Conservation (phyloP, 2,888 invertebrate genomes). For the Cheilosia vernalis region DNA sequence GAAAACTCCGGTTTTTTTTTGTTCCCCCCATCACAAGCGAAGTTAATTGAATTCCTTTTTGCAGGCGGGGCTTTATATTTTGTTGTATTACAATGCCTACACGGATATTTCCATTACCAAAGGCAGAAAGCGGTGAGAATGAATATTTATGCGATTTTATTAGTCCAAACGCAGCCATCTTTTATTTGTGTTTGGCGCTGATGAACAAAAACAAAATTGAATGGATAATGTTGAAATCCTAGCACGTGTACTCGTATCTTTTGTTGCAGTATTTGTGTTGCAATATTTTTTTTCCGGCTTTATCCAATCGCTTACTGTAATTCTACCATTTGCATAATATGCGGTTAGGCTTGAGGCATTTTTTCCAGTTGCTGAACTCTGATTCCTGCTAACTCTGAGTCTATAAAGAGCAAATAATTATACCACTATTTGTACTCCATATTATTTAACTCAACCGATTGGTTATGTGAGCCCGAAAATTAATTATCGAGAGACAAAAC, state of each 20-base stretch:
- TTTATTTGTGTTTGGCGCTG: slow-evolving; percentile 4
- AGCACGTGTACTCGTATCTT: neutral
- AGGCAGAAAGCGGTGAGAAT: neutral
- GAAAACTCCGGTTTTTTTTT: slow-evolving; percentile 11
- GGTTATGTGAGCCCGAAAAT: no score
- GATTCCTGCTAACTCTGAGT: neutral
- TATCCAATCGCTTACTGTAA: slow-evolving; percentile 43
- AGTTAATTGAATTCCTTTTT: slow-evolving; percentile 56
- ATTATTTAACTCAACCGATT: no score
- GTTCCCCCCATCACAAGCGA: slow-evolving; percentile 9
- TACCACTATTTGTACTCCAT: no score
- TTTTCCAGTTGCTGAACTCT: no score
- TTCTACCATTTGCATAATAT: slow-evolving; percentile 55
- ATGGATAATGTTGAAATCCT: neutral
- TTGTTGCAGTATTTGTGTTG: slow-evolving; percentile 10
- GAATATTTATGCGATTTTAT: slow-evolving; percentile 43
- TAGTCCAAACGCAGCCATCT: slow-evolving; percentile 41
- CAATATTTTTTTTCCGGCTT: slow-evolving; percentile 28
- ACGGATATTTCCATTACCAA: slow-evolving; percentile 25
- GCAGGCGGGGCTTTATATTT: neutral
- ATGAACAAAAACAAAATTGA: slow-evolving; percentile 10
- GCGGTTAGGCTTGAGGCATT: slow-evolving; percentile 22
- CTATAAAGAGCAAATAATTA: neutral
- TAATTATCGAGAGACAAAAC: no score
- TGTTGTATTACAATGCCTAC: slow-evolving; percentile 22